Evolutionary conservation across 2,113 vertebrate genomes (phyloP).

Genomic region (Dasypus novemcinctus): DNA sequence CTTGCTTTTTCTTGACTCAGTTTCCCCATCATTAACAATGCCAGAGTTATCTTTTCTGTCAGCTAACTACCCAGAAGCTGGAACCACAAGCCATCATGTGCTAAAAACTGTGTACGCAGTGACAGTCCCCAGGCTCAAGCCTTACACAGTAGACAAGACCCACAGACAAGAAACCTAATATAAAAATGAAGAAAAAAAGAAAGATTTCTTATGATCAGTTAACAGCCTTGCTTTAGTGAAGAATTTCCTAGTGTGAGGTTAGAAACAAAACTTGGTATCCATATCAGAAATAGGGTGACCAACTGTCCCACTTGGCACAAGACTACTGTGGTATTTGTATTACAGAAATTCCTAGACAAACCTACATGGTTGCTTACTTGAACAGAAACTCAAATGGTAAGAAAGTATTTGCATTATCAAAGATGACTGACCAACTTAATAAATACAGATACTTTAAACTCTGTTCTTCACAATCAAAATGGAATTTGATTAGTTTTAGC

Average conservation of each 20-base stretch:
- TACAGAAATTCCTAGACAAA: not conserved
- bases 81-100: not conserved
- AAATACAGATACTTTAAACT: constrained; percentile 22
- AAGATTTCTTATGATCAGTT: not conserved
- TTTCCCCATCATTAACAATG: not conserved
- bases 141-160: not conserved
- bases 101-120: not conserved
- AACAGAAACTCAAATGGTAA: constrained; percentile 18
- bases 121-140: not conserved
- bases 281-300: not conserved
- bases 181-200: not conserved
- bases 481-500: not conserved
- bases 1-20: not conserved
- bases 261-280: not conserved
- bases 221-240: not conserved
- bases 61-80: not conserved
- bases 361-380: not conserved
- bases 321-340: not conserved
- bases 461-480: constrained; percentile 14
- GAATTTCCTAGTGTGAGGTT: not conserved
- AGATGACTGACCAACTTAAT: not conserved
- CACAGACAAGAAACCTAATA: not conserved
- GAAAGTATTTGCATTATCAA: not conserved
- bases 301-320: not conserved
- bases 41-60: not conserved